Conservation (phyloP, 2,113 vertebrate species). For the Hoplias malabaricus region DNA sequence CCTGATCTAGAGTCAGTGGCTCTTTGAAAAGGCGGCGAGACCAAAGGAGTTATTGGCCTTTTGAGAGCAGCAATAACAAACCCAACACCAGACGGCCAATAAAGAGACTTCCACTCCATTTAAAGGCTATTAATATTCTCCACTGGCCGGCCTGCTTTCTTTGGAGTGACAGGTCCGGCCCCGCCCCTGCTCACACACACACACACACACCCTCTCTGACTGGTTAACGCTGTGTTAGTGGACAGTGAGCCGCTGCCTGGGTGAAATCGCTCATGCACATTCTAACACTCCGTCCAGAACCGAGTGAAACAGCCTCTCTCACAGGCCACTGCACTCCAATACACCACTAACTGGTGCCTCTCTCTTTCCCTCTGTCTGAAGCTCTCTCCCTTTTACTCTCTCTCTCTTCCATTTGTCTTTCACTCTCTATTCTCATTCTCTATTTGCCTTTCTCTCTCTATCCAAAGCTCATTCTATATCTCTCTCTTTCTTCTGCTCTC, state of each 20-base stretch:
- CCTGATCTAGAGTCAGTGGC: constrained; percentile 70
- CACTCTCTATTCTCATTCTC: constrained; percentile 42
- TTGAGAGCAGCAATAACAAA: constrained; percentile 76
- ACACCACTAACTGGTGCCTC: constrained; percentile 58
- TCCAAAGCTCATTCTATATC: too few species aligned
- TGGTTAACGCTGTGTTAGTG: constrained; percentile 78
- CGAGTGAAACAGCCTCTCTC: constrained; percentile 72
- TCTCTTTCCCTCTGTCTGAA: constrained; percentile 42
- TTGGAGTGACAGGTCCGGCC: constrained; percentile 79
- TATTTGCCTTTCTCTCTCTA: constrained; percentile 53
- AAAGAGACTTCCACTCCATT: constrained; percentile 84
- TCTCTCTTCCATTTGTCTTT: constrained; percentile 17
- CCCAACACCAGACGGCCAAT: constrained; percentile 81
- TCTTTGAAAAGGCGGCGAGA: constrained; percentile 75
- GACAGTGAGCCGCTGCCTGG: constrained; percentile 66
- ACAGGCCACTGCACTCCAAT: constrained; percentile 77
- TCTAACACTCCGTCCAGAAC: constrained; percentile 72
- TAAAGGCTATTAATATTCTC: constrained; percentile 85
- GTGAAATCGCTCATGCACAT: constrained; percentile 76
- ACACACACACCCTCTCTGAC: constrained; percentile 78
- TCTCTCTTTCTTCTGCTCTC: too few species aligned
- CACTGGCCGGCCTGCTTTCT: constrained; percentile 70
- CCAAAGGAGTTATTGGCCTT: constrained; percentile 74
- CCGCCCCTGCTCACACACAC: constrained; percentile 61
- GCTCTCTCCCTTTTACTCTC: constrained; percentile 44